These are phyloP conservation scores for Bombus pascuorum DNA, from an alignment of 1,140 invertebrate genomes.

Conservation along the genomic window DNA sequence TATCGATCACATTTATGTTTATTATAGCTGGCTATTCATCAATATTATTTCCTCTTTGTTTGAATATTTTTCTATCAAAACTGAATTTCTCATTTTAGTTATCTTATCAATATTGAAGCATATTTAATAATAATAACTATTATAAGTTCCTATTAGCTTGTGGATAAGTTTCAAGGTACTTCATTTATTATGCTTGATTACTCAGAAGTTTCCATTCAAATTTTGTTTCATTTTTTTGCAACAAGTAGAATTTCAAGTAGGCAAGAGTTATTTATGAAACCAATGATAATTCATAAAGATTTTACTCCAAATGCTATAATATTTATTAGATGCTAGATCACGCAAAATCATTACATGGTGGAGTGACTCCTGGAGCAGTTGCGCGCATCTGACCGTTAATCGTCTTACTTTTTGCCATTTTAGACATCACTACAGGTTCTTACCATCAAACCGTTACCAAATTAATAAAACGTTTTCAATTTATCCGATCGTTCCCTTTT, in stretches of 20 bases:
- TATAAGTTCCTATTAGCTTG: background rate
- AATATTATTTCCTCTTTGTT: background rate
- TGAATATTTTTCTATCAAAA: background rate
- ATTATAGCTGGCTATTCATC: background rate
- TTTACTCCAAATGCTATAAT: background rate
- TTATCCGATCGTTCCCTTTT: background rate
- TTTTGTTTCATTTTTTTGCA: background rate
- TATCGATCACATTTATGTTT: background rate
- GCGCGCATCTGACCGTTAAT: slow-evolving; percentile 11
- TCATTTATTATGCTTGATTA: background rate
- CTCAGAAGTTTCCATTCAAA: background rate
- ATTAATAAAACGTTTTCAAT: background rate
- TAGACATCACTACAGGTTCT: background rate
- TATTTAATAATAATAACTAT: background rate
- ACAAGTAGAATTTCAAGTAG: background rate
- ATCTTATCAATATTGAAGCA: background rate
- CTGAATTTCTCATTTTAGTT: background rate
- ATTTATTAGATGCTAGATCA: background rate
- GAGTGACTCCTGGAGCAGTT: background rate
- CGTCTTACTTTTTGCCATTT: slow-evolving; percentile 30
- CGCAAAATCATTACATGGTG: background rate
- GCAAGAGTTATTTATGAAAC: background rate
- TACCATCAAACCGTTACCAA: slow-evolving; percentile 6
- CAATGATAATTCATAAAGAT: background rate
- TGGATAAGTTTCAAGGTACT: no score